Evolutionary conservation across 2,888 invertebrate genomes (phyloP).

Genomic region (Cephus pulcher): DNA sequence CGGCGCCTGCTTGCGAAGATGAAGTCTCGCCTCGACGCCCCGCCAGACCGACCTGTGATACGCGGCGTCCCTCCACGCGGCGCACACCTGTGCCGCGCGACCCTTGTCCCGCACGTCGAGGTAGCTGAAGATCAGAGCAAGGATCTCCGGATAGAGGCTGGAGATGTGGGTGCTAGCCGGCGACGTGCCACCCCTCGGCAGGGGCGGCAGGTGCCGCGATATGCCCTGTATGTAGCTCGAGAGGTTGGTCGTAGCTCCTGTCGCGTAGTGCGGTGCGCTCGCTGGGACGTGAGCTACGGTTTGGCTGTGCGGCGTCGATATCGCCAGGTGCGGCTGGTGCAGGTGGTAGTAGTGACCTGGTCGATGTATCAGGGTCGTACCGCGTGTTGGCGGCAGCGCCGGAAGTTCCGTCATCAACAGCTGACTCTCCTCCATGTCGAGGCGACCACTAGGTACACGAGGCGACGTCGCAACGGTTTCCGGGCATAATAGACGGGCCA

Average conservation of each 20-base stretch:
- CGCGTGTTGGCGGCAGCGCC: constrained; percentile 68
- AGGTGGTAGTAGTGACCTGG: constrained; percentile 68
- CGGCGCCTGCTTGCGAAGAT: constrained; percentile 85
- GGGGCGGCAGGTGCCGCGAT: constrained; percentile 64
- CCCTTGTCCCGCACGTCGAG: constrained; percentile 91
- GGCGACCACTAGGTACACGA: not conserved
- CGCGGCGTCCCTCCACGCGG: constrained; percentile 91
- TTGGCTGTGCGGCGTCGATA: constrained; percentile 52
- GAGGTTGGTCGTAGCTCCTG: constrained; percentile 32
- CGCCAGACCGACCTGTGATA: constrained; percentile 95
- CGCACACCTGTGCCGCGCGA: constrained; percentile 89
- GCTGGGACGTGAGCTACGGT: constrained; percentile 56
- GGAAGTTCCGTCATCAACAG: constrained; percentile 72
- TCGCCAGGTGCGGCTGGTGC: constrained; percentile 64
- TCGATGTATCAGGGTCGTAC: constrained; percentile 66
- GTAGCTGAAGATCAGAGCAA: constrained; percentile 92
- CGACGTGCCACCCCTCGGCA: constrained; percentile 69
- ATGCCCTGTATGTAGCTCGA: constrained; percentile 42
- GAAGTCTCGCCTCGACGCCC: constrained; percentile 91
- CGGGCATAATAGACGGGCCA: constrained; percentile 19
- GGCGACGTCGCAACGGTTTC: constrained; percentile 10
- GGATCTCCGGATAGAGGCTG: constrained; percentile 90
- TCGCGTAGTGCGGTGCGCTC: constrained; percentile 31
- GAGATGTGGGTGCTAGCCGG: constrained; percentile 75
- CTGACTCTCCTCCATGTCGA: constrained; percentile 70